phyloP scores from a whole-genome alignment of 2,113 vertebrate species.

The Notiomystis cincta region DNA sequence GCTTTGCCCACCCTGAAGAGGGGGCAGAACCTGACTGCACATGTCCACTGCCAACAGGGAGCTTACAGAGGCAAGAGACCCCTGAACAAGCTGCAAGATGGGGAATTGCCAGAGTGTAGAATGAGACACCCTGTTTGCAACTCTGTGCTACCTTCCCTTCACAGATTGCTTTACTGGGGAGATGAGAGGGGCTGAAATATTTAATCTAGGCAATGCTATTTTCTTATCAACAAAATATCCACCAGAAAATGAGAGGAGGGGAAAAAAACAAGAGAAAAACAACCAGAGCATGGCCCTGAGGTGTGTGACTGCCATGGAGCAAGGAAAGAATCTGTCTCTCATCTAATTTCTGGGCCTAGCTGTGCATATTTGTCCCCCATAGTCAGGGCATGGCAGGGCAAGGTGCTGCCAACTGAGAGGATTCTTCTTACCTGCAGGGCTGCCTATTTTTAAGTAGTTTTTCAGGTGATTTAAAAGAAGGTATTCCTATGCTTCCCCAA shows the following conservation, averaged over 20 bases:
- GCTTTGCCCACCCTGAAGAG: background rate
- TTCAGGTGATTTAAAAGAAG: background rate
- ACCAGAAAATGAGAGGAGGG: background rate
- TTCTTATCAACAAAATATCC: background rate
- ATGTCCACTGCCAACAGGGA: background rate
- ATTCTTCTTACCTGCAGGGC: background rate
- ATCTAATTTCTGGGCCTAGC: background rate
- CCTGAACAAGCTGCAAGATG: background rate
- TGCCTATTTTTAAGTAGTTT: background rate
- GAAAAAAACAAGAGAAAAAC: background rate
- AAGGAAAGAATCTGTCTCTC: background rate
- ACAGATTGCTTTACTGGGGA: background rate
- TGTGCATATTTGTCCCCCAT: rapidly evolving
- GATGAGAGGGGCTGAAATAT: background rate
- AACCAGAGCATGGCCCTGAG: background rate
- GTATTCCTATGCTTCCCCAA: background rate
- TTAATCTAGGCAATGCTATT: background rate
- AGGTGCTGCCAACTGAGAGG: background rate
- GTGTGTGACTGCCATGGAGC: background rate
- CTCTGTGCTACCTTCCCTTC: background rate
- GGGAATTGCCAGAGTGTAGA: background rate
- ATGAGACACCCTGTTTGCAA: background rate
- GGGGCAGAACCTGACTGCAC: background rate
- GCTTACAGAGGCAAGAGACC: background rate
- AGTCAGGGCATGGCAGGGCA: rapidly evolving